Evolutionary conservation across 1,140 invertebrate species (phyloP).

Genomic region (Choristoneura fumiferana): DNA sequence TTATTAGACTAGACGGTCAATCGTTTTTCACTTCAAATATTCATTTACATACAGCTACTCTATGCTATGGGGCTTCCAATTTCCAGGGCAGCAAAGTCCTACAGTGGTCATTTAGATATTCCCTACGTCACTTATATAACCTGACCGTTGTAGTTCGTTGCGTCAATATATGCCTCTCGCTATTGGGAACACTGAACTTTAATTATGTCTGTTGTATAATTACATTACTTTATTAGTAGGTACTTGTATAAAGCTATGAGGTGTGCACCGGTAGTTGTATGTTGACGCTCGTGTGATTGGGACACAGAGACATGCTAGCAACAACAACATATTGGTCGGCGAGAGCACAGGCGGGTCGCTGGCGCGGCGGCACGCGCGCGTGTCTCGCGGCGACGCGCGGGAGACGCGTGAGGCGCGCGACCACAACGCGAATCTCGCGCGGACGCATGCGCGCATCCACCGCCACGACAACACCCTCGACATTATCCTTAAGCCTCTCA

Average conservation of each 20-base stretch:
- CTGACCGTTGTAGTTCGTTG: neutral
- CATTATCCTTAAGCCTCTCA: slow-evolving; percentile 78
- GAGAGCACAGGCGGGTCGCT: slow-evolving; percentile 61
- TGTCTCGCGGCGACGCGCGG: slow-evolving; percentile 55
- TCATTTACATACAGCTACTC: slow-evolving; percentile 22
- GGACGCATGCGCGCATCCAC: slow-evolving; percentile 49
- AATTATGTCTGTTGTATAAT: slow-evolving; percentile 21
- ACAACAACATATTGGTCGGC: slow-evolving; percentile 78
- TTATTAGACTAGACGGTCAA: slow-evolving; percentile 21
- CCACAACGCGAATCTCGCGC: slow-evolving; percentile 72
- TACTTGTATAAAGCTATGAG: slow-evolving; percentile 35
- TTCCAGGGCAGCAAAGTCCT: slow-evolving; percentile 19
- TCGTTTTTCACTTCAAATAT: neutral
- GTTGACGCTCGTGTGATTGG: slow-evolving; percentile 53
- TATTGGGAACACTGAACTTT: slow-evolving; percentile 20
- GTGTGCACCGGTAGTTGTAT: slow-evolving; percentile 53
- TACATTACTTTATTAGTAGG: slow-evolving; percentile 19
- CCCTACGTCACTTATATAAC: too few species aligned
- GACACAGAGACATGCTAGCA: slow-evolving; percentile 78
- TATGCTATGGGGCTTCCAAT: slow-evolving; percentile 43
- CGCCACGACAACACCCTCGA: slow-evolving; percentile 77
- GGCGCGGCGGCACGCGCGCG: slow-evolving; percentile 65
- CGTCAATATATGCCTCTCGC: slow-evolving; percentile 7
- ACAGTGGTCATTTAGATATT: too few species aligned
- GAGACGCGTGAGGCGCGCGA: slow-evolving; percentile 53